These are phyloP conservation scores for Lasioglossum lativentre DNA, from an alignment of 2,888 invertebrate genomes.

Conservation along the genomic window DNA sequence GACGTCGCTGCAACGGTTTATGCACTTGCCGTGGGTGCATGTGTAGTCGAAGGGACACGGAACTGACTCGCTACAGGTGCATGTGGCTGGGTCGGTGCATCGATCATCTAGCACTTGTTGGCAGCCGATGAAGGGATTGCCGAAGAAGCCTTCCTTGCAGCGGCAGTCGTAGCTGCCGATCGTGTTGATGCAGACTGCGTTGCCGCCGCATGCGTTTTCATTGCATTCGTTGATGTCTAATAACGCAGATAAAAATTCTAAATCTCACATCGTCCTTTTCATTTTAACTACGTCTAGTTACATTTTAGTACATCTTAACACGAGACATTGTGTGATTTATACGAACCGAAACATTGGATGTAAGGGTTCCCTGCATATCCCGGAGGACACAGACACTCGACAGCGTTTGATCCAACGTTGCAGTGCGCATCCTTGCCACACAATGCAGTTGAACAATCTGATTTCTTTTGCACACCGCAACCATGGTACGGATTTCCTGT, in stretches of 20 bases:
- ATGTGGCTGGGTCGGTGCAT: conserved; percentile 89
- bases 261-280: not conserved
- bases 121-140: conserved; percentile 95
- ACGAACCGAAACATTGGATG: conserved; percentile 90
- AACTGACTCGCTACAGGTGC: conserved; percentile 89
- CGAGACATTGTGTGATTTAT: not conserved
- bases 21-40: conserved; percentile 91
- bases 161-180: conserved; percentile 95
- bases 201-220: conserved; percentile 92
- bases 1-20: conserved; percentile 91
- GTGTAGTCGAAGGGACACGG: conserved; percentile 92
- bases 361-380: conserved; percentile 96
- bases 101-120: conserved; percentile 89
- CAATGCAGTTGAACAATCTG: conserved; percentile 89
- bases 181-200: conserved; percentile 96
- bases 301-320: not conserved
- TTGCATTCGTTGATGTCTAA: conserved; percentile 92
- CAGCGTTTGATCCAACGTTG: conserved; percentile 89
- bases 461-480: conserved; percentile 90
- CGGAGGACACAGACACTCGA: conserved; percentile 93
- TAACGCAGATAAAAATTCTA: not conserved
- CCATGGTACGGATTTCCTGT: conserved; percentile 95
- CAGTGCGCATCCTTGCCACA: conserved; percentile 94
- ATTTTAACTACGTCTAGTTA: not conserved
- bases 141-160: conserved; percentile 93